Base-by-base conservation (phyloP, 2,113 vertebrate genomes). In the Lycocorax pyrrhopterus region DNA sequence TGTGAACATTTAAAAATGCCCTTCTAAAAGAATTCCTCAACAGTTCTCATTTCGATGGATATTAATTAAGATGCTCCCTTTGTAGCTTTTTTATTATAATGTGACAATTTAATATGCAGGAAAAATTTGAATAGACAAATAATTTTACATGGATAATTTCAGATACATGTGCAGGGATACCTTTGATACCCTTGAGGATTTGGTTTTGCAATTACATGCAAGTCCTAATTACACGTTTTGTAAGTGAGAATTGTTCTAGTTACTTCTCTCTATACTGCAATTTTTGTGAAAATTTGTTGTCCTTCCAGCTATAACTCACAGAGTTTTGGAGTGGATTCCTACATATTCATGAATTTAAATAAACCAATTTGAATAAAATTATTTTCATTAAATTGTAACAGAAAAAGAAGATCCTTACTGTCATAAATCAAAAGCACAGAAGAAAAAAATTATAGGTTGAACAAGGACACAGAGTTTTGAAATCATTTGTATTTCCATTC, bases 71-170 rank as follows among this genome's bases (percentile, higher is more conserved):
- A 79, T 49, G 25, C 79, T 88, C 30, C 30, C 32, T 27, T 69
- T 84, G 26, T 46, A 84, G 17, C 2, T 52, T 49, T 90, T 78
- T 82, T 74, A 79, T 76, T 88, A 51, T 71, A 92, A 80, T 55
- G 46, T 77, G 47, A 87, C 69, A 86, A 83, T 94, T 92, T 92
- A 92, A 80, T 88, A 84, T 37, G 29, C 53, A 86, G 27, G 19
- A 88, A 37, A 66, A 55, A 58, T 62, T 88, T 83, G 58, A 80
- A 71, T 14, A 85, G 75, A 41, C 35, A 72, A 92, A 92, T 55
- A 93, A 67, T 94, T 83, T 87, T 62, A 35, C 26, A 84, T 58
- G 41, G 29, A 77, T 88, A 73, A 90, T 92, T 94, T 88, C 86
- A 90, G 21, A 43, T 78, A 83, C 0, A 0, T 62, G 7, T 27